Conservation (phyloP, 2,888 invertebrate genomes). For the Agrochola lota region DNA sequence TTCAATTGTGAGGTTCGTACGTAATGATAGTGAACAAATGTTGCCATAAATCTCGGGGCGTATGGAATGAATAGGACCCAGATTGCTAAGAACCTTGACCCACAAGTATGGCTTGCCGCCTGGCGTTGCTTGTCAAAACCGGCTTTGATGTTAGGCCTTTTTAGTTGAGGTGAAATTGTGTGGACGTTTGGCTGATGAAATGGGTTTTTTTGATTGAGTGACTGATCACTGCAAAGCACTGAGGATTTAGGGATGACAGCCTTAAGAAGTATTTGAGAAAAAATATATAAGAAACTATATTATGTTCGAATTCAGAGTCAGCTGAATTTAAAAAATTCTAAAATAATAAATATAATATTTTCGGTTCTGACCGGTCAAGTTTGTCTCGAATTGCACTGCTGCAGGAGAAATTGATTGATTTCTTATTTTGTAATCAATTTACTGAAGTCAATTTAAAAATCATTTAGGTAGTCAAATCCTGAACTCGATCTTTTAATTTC, state of each 20-base stretch:
- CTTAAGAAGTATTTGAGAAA: background rate
- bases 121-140: slow-evolving; percentile 49
- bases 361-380: background rate
- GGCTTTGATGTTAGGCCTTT: slow-evolving; percentile 49
- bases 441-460: background rate
- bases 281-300: background rate
- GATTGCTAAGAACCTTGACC: slow-evolving; percentile 69
- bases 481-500: slow-evolving; percentile 35
- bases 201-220: background rate
- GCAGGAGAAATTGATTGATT: no score
- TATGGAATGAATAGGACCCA: slow-evolving; percentile 69
- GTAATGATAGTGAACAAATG: slow-evolving; percentile 79
- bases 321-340: background rate
- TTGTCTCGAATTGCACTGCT: background rate
- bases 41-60: slow-evolving; percentile 83
- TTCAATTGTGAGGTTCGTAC: slow-evolving; percentile 81
- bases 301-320: background rate
- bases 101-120: slow-evolving; percentile 46
- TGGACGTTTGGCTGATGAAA: background rate
- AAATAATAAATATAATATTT: background rate
- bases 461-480: slow-evolving; percentile 15
- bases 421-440: background rate
- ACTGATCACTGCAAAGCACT: background rate
- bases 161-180: slow-evolving; percentile 27
- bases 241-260: background rate